A percentile compares a stretch with the other conserved stretches of the same genome.
phyloP scores from a whole-genome alignment of 2,888 invertebrate species.

The Meghimatium bilineatum region DNA sequence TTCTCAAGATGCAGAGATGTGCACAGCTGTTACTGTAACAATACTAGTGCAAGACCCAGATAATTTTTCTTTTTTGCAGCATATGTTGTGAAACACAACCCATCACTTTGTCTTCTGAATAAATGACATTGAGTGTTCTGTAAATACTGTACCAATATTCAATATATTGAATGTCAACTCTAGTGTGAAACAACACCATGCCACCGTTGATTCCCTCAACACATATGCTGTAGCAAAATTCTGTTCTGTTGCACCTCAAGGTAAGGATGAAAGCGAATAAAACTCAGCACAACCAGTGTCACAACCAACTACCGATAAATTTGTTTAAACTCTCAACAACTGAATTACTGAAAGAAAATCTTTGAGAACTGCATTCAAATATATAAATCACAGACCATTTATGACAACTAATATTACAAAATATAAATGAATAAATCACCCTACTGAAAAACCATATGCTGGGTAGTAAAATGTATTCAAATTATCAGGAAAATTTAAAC shows the following conservation, averaged over 20 bases:
- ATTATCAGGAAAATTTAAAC: not conserved
- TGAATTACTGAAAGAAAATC: conserved; percentile 13
- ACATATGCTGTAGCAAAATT: conserved; percentile 14
- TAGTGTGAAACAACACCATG: not conserved
- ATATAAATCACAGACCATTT: not conserved
- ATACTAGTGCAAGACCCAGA: conserved; percentile 3
- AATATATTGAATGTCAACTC: not conserved
- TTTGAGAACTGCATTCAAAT: conserved; percentile 2
- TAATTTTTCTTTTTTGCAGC: conserved; percentile 9
- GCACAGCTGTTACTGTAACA: conserved; percentile 10
- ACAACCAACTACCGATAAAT: conserved; percentile 18
- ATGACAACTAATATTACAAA: not conserved
- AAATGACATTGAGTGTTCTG: not conserved
- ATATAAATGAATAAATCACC: not conserved
- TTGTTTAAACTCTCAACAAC: not conserved
- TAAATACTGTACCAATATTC: not conserved
- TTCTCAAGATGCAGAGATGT: conserved; percentile 29
- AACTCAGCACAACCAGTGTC: conserved; percentile 8
- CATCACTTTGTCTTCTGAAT: not conserved
- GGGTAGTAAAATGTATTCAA: not conserved
- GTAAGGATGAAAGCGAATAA: not conserved
- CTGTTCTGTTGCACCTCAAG: not conserved
- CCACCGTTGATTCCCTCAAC: not conserved
- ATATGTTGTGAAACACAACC: not conserved
- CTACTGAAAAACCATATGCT: not conserved